phyloP scores from a whole-genome alignment of 2,113 vertebrate species.

The Thomomys bottae region DNA sequence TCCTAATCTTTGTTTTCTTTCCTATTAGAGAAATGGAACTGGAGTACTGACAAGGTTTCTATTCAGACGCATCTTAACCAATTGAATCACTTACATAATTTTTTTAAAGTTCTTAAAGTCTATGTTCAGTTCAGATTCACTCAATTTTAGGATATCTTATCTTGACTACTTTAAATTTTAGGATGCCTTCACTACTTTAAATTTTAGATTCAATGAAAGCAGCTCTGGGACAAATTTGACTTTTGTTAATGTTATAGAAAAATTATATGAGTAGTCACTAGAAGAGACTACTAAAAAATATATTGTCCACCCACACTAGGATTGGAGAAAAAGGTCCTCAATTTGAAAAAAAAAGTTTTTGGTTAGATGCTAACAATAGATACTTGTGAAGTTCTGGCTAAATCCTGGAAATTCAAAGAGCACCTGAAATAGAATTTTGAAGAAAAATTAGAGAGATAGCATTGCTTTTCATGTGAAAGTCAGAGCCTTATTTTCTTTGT shows the following conservation, averaged over 20 bases:
- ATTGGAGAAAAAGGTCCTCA: not conserved
- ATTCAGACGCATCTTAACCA: slow-evolving; percentile 39
- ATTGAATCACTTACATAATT: slow-evolving; percentile 23
- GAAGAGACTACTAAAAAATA: not conserved
- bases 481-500: not conserved
- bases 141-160: not conserved
- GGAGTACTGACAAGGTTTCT: not conserved
- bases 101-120: not conserved
- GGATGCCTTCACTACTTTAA: not conserved
- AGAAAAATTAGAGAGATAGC: not conserved
- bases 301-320: not conserved
- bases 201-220: not conserved
- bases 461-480: not conserved
- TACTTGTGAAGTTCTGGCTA: not conserved
- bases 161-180: not conserved
- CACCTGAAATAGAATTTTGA: not conserved
- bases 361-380: not conserved
- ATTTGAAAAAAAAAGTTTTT: slow-evolving; percentile 33
- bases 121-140: not conserved
- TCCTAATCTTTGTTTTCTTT: slow-evolving; percentile 46
- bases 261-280: not conserved
- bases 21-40: slow-evolving; percentile 16
- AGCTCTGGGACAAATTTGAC: not conserved
- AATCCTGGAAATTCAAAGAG: not conserved
- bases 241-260: not conserved